Base-by-base conservation (phyloP, 2,113 vertebrate species). In the Tonatia bakeri region DNA sequence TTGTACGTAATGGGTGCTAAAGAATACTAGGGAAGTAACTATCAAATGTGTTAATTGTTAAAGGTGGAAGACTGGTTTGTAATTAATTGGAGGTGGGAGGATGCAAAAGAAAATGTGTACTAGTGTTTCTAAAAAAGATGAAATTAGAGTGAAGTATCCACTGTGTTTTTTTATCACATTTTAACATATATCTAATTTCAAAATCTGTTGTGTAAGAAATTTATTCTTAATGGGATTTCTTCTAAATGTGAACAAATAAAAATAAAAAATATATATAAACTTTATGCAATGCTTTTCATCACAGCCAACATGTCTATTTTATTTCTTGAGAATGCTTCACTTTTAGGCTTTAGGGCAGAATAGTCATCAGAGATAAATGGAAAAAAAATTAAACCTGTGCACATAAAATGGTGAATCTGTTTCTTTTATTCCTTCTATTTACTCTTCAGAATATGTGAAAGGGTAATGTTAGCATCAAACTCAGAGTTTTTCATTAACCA, bases 341-440 rank as follows among this genome's bases (percentile, higher is more conserved):
- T 91, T 82, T 82, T 82, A 94, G 69, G 13, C 14, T 70, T 94
- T 56, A 79, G 28, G 45, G 16, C 22, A 85, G 16, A 96, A 90
- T 90, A 95, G 47, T 61, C 45, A 64, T 90, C n/a, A 89, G 87
- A 85, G 47, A 75, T 67, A 95, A 94, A 69, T 92, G 61, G 82
- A 6, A 93, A 80, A 61, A 90, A 94, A 84, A 70, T 56, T 82
- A 85, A 92, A 83, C 15, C 7, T 70, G 15, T 81, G 0, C 56
- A 67, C 50, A 81, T 52, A 81, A 95, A 93, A 43, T 47, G 1
- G 14, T 89, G 16, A 69, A 70, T 82, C 50, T 92, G 28, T 93
- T 96, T 85, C 22, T 87, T 79, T 82, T 79, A 69, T 82, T 84
- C 26, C 38, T 91, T 77, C 24, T 83, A 64, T 77, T 88, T 95